These are phyloP conservation scores for Columba livia DNA, from an alignment of 2,113 vertebrate genomes.

Conservation along the genomic window DNA sequence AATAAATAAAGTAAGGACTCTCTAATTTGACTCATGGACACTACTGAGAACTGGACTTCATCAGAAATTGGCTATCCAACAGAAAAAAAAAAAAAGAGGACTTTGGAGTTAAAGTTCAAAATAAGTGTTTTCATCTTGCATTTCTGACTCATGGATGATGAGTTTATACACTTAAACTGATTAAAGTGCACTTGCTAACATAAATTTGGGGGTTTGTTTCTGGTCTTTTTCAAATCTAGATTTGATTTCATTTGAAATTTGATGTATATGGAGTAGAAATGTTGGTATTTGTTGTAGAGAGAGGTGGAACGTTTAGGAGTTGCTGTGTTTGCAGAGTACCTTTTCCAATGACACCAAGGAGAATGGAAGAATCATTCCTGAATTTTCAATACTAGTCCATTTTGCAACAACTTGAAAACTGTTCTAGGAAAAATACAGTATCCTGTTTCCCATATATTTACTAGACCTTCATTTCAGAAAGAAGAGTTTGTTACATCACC, in stretches of 20 bases:
- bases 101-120: not conserved
- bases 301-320: not conserved
- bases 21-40: not conserved
- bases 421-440: not conserved
- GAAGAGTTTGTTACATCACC: not conserved
- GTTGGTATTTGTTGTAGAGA: not conserved
- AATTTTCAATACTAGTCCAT: not conserved
- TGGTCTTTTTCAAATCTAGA: not conserved
- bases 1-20: not conserved
- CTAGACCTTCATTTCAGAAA: not conserved
- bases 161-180: not conserved
- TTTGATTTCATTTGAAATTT: not conserved
- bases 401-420: not conserved
- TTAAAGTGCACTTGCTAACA: not conserved
- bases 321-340: not conserved
- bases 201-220: not conserved
- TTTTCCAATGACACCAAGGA: not conserved
- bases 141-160: not conserved
- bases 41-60: not conserved
- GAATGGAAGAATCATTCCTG: not conserved
- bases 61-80: not conserved
- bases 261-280: not conserved
- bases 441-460: fast-evolving
- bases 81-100: not conserved
- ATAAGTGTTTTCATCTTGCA: not conserved